Base-by-base conservation (phyloP, 2,888 invertebrate genomes). In the Machimus rusticus region DNA sequence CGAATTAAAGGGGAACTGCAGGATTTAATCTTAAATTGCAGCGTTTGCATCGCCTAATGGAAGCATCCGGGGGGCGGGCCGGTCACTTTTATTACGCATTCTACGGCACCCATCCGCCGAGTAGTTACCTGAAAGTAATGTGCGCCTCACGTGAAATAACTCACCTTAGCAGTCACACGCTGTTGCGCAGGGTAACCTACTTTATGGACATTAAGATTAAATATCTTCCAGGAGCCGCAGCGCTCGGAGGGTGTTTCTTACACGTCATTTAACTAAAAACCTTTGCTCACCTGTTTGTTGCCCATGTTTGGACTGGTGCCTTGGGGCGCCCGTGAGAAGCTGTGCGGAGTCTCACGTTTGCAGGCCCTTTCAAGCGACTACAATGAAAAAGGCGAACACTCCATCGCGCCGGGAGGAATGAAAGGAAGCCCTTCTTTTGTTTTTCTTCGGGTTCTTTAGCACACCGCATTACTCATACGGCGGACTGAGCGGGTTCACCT, bases 261-360 rank as follows among this genome's bases (percentile, higher is more conserved):
- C 82, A 82, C 82, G 57, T 82, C 82, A 82, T 82, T 82, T 82
- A 82, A 82, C 82, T 82, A 82, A 82, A 82, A 82, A 82, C 82
- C 57, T 66, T 82, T 82, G 82, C 82, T 82, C 82, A 82, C 82
- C 55, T 57, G 51, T 57, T 82, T 82, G 82, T 82, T 57, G 34
- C 57, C 82, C 16, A 57, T 66, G 82, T 82, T 57, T 82, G 82
- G 82, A 57, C 82, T 57, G 57, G 9, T 82, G 82, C 82, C 82
- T 66, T 14, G 12, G 51, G 82, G 82, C 37, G 82, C 66, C 34
- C n/a, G 43, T 46, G 37, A 39, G 23, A 82, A 57, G 34, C 34
- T 55, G 19, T 57, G 57, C 19, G 66, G 55, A 37, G 66, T 31
- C 51, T 19, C 57, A 79, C 51, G 51, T 82, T 76, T 34, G 66